A percentile compares a stretch with the other conserved stretches of the same genome.
Conservation (phyloP, 2,888 invertebrate genomes). For the Dendrolimus pini region DNA sequence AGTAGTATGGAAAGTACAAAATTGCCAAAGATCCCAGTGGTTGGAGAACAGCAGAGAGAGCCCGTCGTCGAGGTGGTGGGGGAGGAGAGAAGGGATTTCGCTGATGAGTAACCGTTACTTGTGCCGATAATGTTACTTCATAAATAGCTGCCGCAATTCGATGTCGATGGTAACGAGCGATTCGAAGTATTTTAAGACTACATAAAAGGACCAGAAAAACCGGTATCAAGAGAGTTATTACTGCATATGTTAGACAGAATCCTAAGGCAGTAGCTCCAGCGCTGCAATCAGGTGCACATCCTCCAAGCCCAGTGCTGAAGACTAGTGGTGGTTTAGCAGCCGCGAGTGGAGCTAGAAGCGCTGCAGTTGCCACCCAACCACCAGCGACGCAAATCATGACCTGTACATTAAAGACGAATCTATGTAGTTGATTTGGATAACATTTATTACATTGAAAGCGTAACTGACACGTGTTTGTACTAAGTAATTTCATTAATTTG, state of each 20-base stretch:
- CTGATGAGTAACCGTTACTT: conserved; percentile 89
- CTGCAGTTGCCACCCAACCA: conserved; percentile 81
- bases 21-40: conserved; percentile 83
- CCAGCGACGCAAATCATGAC: conserved; percentile 80
- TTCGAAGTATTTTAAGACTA: conserved; percentile 82
- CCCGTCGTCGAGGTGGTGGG: conserved; percentile 79
- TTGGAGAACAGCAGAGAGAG: conserved; percentile 82
- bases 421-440: background rate
- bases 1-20: conserved; percentile 85
- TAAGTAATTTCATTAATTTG: background rate
- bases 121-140: conserved; percentile 89
- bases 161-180: conserved; percentile 85
- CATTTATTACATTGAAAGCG: background rate
- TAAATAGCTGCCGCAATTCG: conserved; percentile 90
- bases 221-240: conserved; percentile 81
- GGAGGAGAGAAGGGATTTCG: conserved; percentile 86
- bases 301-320: conserved; percentile 70
- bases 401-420: conserved; percentile 34
- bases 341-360: conserved; percentile 80
- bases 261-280: conserved; percentile 76
- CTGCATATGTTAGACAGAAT: conserved; percentile 80
- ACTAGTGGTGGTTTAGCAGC: conserved; percentile 71
- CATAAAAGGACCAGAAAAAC: conserved; percentile 82
- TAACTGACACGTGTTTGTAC: background rate
- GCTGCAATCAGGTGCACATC: conserved; percentile 82